A percentile compares a stretch with the other conserved stretches of the same genome.
phyloP scores from a whole-genome alignment of 2,797 vertebrate genomes.

The Myotis planiceps region DNA sequence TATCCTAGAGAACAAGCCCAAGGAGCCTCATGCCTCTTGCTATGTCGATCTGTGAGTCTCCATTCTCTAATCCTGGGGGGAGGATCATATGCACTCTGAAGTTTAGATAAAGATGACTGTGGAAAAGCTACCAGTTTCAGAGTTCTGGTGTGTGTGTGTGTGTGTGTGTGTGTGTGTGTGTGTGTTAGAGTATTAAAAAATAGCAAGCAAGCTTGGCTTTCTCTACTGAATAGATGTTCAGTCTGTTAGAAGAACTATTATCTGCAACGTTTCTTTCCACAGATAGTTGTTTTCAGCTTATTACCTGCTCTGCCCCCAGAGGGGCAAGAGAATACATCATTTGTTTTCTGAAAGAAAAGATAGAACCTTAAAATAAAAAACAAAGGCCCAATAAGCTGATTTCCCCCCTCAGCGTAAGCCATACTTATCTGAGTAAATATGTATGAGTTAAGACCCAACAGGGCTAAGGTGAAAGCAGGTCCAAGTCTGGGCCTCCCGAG shows the following conservation, averaged over 20 bases:
- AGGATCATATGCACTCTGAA: background rate
- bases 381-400: background rate
- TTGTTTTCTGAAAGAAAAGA: slow-evolving; percentile 53
- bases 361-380: slow-evolving; percentile 48
- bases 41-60: background rate
- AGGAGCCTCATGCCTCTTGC: background rate
- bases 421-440: slow-evolving; percentile 32
- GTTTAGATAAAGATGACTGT: background rate
- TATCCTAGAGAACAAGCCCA: background rate
- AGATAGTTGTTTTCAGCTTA: slow-evolving; percentile 52
- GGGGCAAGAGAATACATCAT: slow-evolving; percentile 29
- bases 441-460: background rate
- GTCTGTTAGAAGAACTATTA: slow-evolving; percentile 20
- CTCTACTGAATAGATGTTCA: background rate
- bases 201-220: background rate
- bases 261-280: slow-evolving; percentile 17
- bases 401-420: background rate
- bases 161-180: no score
- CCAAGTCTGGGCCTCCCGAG: background rate
- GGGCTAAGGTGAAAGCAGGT: background rate
- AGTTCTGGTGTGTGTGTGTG: background rate
- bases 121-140: background rate
- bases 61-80: background rate
- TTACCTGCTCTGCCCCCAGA: slow-evolving; percentile 11
- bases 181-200: background rate